Conservation (phyloP, 2,888 invertebrate genomes). For the Hydropsyche betteni region DNA sequence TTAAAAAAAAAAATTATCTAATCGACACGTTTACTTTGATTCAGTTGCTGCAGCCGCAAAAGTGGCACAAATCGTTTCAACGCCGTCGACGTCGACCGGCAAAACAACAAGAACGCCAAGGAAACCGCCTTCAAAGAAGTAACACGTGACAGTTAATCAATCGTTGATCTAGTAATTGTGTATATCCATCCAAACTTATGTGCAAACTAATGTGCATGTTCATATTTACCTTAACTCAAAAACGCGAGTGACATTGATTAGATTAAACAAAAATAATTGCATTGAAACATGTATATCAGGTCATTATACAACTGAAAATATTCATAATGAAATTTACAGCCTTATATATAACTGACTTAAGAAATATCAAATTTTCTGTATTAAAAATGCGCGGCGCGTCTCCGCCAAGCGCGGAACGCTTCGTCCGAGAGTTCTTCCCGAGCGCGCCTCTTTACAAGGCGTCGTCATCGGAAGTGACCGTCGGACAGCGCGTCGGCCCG, state of each 20-base stretch:
- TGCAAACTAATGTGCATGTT: conserved; percentile 21
- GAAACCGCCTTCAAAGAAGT: conserved; percentile 63
- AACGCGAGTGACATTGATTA: neutral
- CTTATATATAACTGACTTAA: conserved; percentile 34
- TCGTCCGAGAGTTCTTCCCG: neutral
- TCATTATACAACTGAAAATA: conserved; percentile 27
- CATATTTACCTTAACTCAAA: conserved; percentile 15
- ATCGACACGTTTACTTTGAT: conserved; percentile 40
- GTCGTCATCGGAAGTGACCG: neutral
- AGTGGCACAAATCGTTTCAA: conserved; percentile 59
- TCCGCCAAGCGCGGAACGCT: too few relatives aligned
- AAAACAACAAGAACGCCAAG: conserved; percentile 63
- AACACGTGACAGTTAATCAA: conserved; percentile 52
- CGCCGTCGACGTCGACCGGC: conserved; percentile 64
- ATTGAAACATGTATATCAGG: conserved; percentile 26
- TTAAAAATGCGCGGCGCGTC: neutral
- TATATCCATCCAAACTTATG: conserved; percentile 43
- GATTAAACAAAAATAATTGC: conserved; percentile 24
- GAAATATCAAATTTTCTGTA: conserved; percentile 41
- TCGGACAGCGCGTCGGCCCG: neutral
- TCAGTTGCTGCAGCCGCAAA: conserved; percentile 59
- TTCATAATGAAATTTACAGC: conserved; percentile 36
- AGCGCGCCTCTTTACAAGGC: conserved; percentile 33
- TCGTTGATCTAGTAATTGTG: conserved; percentile 41
- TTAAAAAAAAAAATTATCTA: too few relatives aligned